Evolutionary conservation across 1,140 invertebrate species (phyloP).

Genomic region (Trialeurodes vaporariorum): DNA sequence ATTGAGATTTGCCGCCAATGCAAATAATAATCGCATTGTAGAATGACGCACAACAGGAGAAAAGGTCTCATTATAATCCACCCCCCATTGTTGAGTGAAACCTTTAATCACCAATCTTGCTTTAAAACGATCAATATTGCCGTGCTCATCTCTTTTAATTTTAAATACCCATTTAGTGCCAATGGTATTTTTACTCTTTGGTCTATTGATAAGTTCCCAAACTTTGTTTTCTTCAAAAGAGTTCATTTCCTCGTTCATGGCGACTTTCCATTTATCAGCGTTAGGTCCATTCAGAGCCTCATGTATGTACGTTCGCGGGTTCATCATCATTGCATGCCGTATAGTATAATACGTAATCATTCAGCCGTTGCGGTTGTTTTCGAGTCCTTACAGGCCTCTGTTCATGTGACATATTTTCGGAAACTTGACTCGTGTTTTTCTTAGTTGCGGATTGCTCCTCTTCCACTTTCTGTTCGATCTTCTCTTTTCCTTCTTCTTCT

Average conservation of each 20-base stretch:
- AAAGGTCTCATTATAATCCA: constrained; percentile 34
- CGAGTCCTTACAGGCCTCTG: too few species aligned
- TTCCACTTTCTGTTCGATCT: too few species aligned
- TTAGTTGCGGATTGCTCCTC: too few species aligned
- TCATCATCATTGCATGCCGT: too few species aligned
- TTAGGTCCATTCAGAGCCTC: constrained; percentile 9
- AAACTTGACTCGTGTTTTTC: too few species aligned
- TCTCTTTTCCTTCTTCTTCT: too few species aligned
- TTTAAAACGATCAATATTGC: constrained; percentile 21
- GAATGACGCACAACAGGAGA: constrained; percentile 31
- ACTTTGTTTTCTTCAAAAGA: constrained; percentile 21
- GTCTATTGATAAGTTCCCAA: constrained; percentile 31
- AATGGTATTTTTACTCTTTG: constrained; percentile 26
- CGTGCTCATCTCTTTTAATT: too few species aligned
- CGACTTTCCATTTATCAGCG: constrained; percentile 12
- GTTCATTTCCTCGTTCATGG: constrained; percentile 18
- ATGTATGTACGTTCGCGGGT: background rate
- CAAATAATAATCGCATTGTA: constrained; percentile 32
- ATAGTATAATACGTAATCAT: too few species aligned
- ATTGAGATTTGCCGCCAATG: constrained; percentile 29
- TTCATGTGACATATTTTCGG: too few species aligned
- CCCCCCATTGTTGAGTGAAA: constrained; percentile 16
- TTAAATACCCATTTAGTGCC: constrained; percentile 27
- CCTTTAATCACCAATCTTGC: constrained; percentile 9
- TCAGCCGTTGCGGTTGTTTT: too few species aligned